phyloP scores from a whole-genome alignment of 2,888 invertebrate genomes.

The Crioceris asparagi region DNA sequence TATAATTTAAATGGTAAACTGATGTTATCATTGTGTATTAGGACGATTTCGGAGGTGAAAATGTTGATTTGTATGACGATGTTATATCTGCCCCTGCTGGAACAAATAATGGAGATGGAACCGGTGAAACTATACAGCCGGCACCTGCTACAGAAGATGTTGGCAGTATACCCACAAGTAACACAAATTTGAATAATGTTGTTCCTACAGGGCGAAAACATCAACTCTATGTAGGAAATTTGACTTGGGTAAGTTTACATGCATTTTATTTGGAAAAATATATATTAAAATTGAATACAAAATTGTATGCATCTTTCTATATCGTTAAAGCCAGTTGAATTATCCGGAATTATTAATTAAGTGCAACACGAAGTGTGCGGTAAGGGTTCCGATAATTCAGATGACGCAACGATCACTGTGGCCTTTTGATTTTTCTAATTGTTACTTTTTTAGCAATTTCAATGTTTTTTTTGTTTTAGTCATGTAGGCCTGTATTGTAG shows the following conservation, averaged over 20 bases:
- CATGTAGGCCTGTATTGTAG: too few relatives aligned
- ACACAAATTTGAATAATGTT: slow-evolving; percentile 47
- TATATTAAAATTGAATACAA: too few relatives aligned
- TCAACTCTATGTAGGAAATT: slow-evolving; percentile 94
- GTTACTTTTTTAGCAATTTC: too few relatives aligned
- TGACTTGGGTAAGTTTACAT: slow-evolving; percentile 95
- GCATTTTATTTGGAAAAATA: too few relatives aligned
- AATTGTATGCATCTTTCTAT: too few relatives aligned
- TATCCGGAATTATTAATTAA: too few relatives aligned
- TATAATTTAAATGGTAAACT: not conserved
- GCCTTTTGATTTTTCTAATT: too few relatives aligned
- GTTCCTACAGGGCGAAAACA: slow-evolving; percentile 67
- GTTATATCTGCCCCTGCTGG: slow-evolving; percentile 73
- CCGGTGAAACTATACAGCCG: slow-evolving; percentile 46
- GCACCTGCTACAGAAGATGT: slow-evolving; percentile 52
- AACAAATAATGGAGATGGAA: slow-evolving; percentile 49
- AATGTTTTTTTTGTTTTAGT: too few relatives aligned
- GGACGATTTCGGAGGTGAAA: slow-evolving; percentile 77
- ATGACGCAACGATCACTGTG: too few relatives aligned
- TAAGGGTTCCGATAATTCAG: too few relatives aligned
- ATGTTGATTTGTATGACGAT: slow-evolving; percentile 91
- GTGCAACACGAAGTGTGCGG: too few relatives aligned
- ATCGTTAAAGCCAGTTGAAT: too few relatives aligned
- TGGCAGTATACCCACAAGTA: slow-evolving; percentile 42
- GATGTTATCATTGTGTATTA: slow-evolving; percentile 27